These are phyloP conservation scores for Plebejus argus DNA, from an alignment of 2,888 invertebrate genomes.

Conservation along the genomic window DNA sequence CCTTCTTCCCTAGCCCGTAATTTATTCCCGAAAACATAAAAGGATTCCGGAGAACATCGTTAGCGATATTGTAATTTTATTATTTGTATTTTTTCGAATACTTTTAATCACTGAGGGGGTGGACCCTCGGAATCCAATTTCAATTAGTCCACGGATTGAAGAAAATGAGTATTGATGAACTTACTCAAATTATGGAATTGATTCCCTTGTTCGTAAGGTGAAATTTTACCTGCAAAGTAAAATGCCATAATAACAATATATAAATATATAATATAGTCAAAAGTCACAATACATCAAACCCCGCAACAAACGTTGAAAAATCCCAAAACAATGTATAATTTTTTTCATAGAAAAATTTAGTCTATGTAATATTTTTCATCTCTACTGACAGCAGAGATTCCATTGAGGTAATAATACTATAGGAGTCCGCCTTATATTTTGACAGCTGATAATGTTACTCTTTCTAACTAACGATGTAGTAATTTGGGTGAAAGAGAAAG, in stretches of 20 bases:
- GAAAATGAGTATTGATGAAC: constrained; percentile 76
- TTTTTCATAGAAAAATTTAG: no score
- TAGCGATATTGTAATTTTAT: constrained; percentile 82
- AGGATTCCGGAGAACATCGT: constrained; percentile 75
- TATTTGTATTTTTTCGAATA: constrained; percentile 80
- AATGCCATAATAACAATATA: no score
- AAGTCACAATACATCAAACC: no score
- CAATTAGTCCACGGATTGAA: constrained; percentile 77
- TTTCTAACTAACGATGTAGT: no score
- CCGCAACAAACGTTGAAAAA: background rate
- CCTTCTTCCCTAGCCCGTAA: constrained; percentile 69
- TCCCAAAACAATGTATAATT: background rate
- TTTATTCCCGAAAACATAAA: constrained; percentile 79
- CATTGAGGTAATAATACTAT: no score
- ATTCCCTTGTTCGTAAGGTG: background rate
- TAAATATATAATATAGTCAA: no score
- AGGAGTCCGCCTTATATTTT: no score
- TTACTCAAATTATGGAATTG: constrained; percentile 56
- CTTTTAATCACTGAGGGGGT: constrained; percentile 76
- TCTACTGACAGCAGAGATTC: no score
- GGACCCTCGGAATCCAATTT: constrained; percentile 76
- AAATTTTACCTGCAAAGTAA: background rate
- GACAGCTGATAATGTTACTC: no score
- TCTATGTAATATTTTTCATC: no score
- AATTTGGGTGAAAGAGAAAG: no score